Base-by-base conservation (phyloP, 2,113 vertebrate species). In the Hippolais icterina region DNA sequence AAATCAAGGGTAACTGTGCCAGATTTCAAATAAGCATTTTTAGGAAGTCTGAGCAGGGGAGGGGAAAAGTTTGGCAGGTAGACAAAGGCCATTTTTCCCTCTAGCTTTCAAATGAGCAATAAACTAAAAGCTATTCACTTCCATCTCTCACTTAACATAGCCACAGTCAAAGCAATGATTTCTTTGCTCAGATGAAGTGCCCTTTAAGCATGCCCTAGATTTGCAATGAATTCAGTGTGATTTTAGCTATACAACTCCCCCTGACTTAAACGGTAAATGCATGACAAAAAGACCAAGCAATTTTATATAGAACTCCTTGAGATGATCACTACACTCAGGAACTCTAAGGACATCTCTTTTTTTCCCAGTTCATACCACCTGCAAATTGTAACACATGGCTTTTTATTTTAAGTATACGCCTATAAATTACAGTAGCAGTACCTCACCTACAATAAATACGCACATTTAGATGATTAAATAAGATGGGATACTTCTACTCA, bases 21-120 rank as follows among this genome's bases (percentile, higher is more conserved):
- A 95, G 83, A 59, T 79, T 92, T 93, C 71, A 91, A 89, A 96
- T 52, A 61, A 89, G 31, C 74, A 56, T 87, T 94, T 94, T 95
- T 66, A 96, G 81, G 41, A 90, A 90, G 81, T 52, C 90, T 95
- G 35, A 49, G 76, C 44, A 81, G 31, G 60, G 69, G 33, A 85
- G 42, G 24, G 46, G 60, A 86, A 93, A 50, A 91, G 42, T 47
- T 92, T 91, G 94, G 89, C 89, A 93, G 76, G 87, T 94, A 96
- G 94, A 88, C 87, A 94, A 95, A 93, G 82, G 91, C 83, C 76
- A 94, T 92, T 96, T 95, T 94, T 1, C 81, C 84, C 83, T 90
- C 86, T 71, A 90, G 94, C 94, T 96, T 97, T 90, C 90, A 97
- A 95, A 95, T 87, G 91, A 96, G 95, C 96, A 96, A 89, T 96